Percentiles rank a stretch among this genome's conserved stretches.
Conservation (phyloP, 2,888 invertebrate genomes). For the Tipula vernalis region DNA sequence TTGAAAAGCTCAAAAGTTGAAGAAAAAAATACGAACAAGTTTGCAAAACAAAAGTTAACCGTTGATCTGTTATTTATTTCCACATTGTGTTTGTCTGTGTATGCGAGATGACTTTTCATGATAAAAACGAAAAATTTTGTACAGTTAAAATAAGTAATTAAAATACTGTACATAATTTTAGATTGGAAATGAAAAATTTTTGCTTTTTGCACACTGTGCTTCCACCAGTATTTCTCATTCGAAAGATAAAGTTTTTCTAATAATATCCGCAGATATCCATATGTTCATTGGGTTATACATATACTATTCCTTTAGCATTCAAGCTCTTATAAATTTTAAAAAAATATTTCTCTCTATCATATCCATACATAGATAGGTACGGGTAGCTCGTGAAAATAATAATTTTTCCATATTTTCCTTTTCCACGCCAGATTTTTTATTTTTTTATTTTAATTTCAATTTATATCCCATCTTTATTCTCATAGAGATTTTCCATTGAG, state of each 20-base stretch:
- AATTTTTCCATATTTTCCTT: background rate
- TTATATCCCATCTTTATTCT: background rate
- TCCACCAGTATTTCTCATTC: background rate
- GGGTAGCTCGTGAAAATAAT: background rate
- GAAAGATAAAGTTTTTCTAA: background rate
- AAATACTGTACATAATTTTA: background rate
- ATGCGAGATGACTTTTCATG: background rate
- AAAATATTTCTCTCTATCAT: background rate
- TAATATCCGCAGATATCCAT: background rate
- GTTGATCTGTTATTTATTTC: background rate
- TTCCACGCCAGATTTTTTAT: background rate
- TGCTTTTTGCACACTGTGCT: background rate
- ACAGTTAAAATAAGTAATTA: background rate
- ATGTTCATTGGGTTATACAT: background rate
- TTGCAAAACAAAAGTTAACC: background rate
- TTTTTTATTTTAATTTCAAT: background rate
- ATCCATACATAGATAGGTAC: background rate
- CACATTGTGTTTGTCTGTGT: background rate
- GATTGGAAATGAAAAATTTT: background rate
- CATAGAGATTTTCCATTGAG: background rate
- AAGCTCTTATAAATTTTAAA: background rate
- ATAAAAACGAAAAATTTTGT: background rate
- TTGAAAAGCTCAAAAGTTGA: background rate
- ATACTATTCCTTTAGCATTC: background rate
- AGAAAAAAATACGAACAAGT: background rate